These are phyloP conservation scores for Magallana nippona DNA, from an alignment of 2,888 invertebrate species.

Conservation along the genomic window DNA sequence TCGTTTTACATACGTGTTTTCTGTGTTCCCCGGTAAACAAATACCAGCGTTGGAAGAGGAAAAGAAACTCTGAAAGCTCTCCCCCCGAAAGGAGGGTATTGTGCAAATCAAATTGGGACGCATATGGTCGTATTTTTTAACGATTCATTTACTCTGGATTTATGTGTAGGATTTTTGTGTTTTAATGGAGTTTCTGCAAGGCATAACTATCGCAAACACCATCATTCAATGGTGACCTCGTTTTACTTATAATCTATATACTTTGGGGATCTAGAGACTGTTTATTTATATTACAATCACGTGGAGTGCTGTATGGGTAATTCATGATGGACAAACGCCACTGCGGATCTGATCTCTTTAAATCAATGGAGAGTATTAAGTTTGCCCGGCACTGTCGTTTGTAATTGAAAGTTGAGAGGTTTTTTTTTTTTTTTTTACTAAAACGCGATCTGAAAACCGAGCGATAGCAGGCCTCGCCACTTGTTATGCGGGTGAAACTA, in stretches of 20 bases:
- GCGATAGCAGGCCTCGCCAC: conserved; percentile 16
- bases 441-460: conserved; percentile 25
- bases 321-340: conserved; percentile 45
- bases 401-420: conserved; percentile 32
- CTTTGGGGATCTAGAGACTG: conserved; percentile 55
- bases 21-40: conserved; percentile 55
- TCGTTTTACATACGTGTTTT: conserved; percentile 47
- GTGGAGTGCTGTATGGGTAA: conserved; percentile 47
- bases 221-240: conserved; percentile 40
- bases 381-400: conserved; percentile 46
- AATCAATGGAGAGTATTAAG: conserved; percentile 44
- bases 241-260: conserved; percentile 51
- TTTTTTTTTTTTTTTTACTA: conserved; percentile 31
- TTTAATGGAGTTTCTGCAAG: conserved; percentile 32
- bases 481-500: conserved; percentile 27
- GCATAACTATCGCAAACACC: conserved; percentile 34
- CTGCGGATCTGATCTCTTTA: conserved; percentile 34
- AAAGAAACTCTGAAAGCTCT: conserved; percentile 38
- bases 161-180: conserved; percentile 29
- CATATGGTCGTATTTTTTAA: conserved; percentile 21
- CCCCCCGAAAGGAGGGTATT: conserved; percentile 36
- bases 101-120: conserved; percentile 29
- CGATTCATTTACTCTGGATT: conserved; percentile 22
- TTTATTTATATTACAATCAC: conserved; percentile 54
- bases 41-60: conserved; percentile 48